Base-by-base conservation (phyloP, 2,888 invertebrate genomes). In the Netelia virgata region DNA sequence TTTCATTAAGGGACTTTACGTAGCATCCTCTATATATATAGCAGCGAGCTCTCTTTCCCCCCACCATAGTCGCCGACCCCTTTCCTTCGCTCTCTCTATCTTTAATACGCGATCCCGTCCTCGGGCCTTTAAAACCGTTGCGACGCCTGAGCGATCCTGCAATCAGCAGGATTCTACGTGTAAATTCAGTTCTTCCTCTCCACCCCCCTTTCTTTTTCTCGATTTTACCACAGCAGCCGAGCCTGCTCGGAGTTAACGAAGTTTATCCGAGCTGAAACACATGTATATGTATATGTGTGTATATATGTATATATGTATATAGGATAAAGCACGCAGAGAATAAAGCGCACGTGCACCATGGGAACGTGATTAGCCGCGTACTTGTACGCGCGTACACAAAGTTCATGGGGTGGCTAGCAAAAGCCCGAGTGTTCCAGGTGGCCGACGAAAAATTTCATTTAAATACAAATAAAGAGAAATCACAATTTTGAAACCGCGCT, bases 1-100 rank as follows among this genome's bases (percentile, higher is more conserved):
- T 75, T 75, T 75, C 55, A 75, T 75, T 75, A 75, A 64, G 66
- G 43, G n/a, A 66, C 20, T 43, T 43, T 55, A 41, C 66, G 64
- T 43, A 20, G 64, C 41, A 43, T 20, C 18, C 55, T 18, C 16
- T 53, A 20, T 11, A 66, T 11, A 18, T 16, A 43, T 47, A 18
- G 20, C 0, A 36, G 36, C 36, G 6, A 36, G 36, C 36, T 36
- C 36, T 36, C 6, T 36, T 18, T 57, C 20, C 64, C 55, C 2
- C n/a, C 36, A 28, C 3, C 28, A 28, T 28, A 28, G 28, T 28
- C 11, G 2, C 8, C 23, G 8, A 3, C 18, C 6, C 36, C 41
- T 43, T 16, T 5, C 10, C 20, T 3, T 47, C 50, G 14, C 14
- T n/a, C 53, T n/a, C 16, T 53, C 16, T 53, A 6, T 53, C 53